Evolutionary conservation across 2,888 invertebrate genomes (phyloP).

Genomic region (Eucera pruinosa): DNA sequence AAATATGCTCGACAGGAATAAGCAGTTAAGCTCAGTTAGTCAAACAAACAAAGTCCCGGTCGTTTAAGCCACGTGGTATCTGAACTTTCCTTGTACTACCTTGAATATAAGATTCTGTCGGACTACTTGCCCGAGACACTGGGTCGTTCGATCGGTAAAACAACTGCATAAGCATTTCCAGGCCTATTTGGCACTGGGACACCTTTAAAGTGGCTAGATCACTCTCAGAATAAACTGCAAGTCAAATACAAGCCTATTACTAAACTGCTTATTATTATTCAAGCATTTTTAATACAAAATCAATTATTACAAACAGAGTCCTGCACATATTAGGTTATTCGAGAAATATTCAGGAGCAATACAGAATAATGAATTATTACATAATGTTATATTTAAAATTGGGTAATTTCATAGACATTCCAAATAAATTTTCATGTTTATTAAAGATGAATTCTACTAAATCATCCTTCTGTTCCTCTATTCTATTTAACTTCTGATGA

Average conservation of each 20-base stretch:
- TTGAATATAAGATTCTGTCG: background rate
- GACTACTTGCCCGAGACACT: constrained; percentile 1
- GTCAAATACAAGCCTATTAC: background rate
- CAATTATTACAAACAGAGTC: no score
- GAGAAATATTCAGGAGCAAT: no score
- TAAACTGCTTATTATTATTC: background rate
- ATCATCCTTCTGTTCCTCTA: no score
- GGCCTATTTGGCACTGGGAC: constrained; percentile 22
- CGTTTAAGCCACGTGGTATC: background rate
- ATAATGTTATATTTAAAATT: no score
- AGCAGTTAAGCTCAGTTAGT: background rate
- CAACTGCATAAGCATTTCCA: constrained; percentile 29
- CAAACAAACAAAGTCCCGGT: background rate
- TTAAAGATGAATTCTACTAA: no score
- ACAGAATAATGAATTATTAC: no score
- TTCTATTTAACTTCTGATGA: no score
- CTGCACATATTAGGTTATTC: no score
- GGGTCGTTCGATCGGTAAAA: constrained; percentile 23
- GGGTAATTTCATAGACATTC: no score
- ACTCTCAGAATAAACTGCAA: background rate
- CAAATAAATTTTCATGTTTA: no score
- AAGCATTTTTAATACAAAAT: no score
- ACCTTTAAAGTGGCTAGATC: constrained; percentile 26
- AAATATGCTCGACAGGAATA: background rate
- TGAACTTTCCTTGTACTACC: background rate